Percentiles rank a stretch among this genome's conserved stretches.
Conservation (phyloP, 1,140 invertebrate species). For the Mamestra configurata region DNA sequence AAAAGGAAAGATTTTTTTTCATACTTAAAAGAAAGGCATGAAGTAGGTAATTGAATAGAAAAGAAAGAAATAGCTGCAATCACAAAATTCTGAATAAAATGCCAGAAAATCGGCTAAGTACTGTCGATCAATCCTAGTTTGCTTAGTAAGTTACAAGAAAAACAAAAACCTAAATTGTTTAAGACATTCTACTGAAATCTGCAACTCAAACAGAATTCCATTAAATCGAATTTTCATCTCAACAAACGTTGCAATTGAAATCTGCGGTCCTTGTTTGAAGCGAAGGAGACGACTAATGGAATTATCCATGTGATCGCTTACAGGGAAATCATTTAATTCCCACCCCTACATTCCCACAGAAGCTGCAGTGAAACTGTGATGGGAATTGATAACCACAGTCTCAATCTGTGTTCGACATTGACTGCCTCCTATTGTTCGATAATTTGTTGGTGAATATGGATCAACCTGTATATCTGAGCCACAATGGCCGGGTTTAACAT, state of each 20-base stretch:
- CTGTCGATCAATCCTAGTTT: too few relatives aligned
- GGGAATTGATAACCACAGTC: conserved; percentile 13
- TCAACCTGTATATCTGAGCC: not conserved
- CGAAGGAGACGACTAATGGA: conserved; percentile 33
- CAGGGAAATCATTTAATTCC: conserved; percentile 33
- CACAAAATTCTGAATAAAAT: too few relatives aligned
- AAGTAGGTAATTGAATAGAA: too few relatives aligned
- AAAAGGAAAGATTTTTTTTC: too few relatives aligned
- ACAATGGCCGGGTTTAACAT: not conserved
- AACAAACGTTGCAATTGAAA: conserved; percentile 39
- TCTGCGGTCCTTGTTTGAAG: conserved; percentile 1
- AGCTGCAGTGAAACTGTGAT: not conserved
- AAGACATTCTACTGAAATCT: not conserved
- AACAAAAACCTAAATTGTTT: too few relatives aligned
- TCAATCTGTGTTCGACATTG: not conserved
- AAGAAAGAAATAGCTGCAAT: too few relatives aligned
- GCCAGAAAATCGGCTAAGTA: too few relatives aligned
- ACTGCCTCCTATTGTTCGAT: not conserved
- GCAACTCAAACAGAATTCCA: not conserved
- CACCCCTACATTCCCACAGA: not conserved
- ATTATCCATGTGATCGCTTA: conserved; percentile 52
- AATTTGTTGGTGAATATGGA: not conserved
- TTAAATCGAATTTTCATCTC: conserved; percentile 27
- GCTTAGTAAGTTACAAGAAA: too few relatives aligned
- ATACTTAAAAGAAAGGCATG: too few relatives aligned